Evolutionary conservation across 2,888 invertebrate genomes (phyloP).

Genomic region (Scaptodrosophila latifasciaeformis): DNA sequence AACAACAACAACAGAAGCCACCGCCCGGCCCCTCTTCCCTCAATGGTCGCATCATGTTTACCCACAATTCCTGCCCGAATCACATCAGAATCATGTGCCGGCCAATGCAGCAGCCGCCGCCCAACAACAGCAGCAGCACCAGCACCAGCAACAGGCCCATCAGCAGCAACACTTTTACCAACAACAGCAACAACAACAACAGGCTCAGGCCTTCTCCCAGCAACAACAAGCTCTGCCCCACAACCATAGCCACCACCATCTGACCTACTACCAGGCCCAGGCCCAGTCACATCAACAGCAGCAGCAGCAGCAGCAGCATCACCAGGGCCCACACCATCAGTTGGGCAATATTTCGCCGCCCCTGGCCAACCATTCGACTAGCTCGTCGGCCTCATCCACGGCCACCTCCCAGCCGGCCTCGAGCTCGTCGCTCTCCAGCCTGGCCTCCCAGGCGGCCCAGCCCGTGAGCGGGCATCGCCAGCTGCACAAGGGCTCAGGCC

Average conservation of each 20-base stretch:
- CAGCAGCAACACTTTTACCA: conserved; percentile 53
- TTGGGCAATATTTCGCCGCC: conserved; percentile 69
- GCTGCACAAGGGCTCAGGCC: conserved; percentile 60
- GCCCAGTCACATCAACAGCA: conserved; percentile 55
- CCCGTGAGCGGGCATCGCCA: conserved; percentile 57
- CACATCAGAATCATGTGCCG: conserved; percentile 84
- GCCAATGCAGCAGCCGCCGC: conserved; percentile 75
- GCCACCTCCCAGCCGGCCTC: conserved; percentile 73
- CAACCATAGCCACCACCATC: conserved; percentile 58
- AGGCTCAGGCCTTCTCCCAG: conserved; percentile 39
- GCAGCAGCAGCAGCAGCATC: conserved; percentile 42
- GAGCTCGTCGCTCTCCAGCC: conserved; percentile 71
- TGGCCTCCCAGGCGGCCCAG: conserved; percentile 71
- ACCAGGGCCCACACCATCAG: conserved; percentile 48
- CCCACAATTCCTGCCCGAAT: conserved; percentile 94
- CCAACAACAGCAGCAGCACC: conserved; percentile 71
- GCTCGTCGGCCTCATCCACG: conserved; percentile 72
- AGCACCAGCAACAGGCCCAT: conserved; percentile 69
- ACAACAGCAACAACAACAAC: conserved; percentile 43
- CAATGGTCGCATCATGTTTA: conserved; percentile 97
- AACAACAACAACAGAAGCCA: conserved; percentile 61
- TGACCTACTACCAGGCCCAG: conserved; percentile 53
- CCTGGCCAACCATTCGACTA: conserved; percentile 67
- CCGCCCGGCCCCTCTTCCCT: conserved; percentile 87
- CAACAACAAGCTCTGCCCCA: conserved; percentile 53